Conservation (phyloP, 2,113 vertebrate genomes). For the Campylomormyrus tamandua region DNA sequence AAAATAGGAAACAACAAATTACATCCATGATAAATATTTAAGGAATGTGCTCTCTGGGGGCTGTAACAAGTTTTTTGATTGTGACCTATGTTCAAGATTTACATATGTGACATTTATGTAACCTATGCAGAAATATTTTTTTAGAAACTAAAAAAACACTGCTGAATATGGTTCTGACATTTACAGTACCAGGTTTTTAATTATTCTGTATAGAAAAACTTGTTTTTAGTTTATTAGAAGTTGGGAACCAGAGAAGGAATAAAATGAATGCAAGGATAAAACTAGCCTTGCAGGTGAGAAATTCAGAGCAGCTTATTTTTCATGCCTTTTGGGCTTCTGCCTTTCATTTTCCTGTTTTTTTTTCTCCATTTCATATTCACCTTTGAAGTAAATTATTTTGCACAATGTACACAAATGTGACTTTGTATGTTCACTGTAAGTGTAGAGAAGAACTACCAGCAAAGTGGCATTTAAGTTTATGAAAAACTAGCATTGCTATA, state of each 20-base stretch:
- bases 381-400: conserved; percentile 4
- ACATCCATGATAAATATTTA: neutral
- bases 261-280: neutral
- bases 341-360: neutral
- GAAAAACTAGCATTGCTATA: neutral
- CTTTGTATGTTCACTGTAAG: neutral
- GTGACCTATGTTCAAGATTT: neutral
- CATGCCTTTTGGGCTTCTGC: neutral
- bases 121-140: neutral
- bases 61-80: neutral
- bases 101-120: neutral
- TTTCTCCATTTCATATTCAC: neutral
- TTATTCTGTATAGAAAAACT: neutral
- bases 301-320: neutral
- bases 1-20: neutral
- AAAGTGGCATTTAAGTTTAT: neutral
- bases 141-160: neutral
- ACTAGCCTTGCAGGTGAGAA: neutral
- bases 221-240: neutral
- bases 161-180: neutral
- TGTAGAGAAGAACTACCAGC: neutral
- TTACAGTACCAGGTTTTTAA: neutral
- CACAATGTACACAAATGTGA: neutral
- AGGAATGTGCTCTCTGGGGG: neutral
- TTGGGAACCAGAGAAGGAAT: neutral